Evolutionary conservation across 2,113 vertebrate genomes (phyloP).

Genomic region (rabbit (Oryctolagus cuniculus)): mOryCun1.1 NC_091436.1:169767001-169767500

Average conservation of each 20-base stretch:
- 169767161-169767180: background rate
- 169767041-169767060: background rate
- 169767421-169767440: background rate
- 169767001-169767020: background rate
- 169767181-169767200: background rate
- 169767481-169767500: background rate
- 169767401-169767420: background rate
- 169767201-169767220: background rate
- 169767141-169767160: background rate
- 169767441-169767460: background rate
- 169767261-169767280: background rate
- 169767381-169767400: background rate
- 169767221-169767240: too few relatives aligned
- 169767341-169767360: background rate
- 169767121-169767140: background rate
- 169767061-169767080: background rate
- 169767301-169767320: background rate
- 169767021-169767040: background rate
- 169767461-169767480: background rate
- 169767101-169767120: background rate
- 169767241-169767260: too few relatives aligned
- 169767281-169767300: background rate
- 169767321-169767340: background rate
- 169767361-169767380: background rate
- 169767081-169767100: background rate